Base-by-base conservation (phyloP, 2,888 invertebrate genomes). In the Drosophila borborema region DNA sequence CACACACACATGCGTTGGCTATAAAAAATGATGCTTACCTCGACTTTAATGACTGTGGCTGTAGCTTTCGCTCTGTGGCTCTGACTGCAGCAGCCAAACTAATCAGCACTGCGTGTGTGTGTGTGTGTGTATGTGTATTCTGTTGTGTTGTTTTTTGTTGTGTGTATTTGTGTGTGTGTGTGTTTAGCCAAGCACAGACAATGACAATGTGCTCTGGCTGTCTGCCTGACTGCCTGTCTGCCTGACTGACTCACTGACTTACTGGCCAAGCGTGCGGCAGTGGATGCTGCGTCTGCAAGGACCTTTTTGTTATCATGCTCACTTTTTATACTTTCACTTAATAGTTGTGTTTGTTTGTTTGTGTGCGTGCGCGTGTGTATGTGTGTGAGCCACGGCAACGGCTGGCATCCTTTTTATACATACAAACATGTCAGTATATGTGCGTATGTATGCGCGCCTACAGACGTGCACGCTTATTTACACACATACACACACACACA, bases 271-370 rank as follows among this genome's bases (percentile, higher is more conserved):
- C 70, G 73, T 66, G 77, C 72, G 77, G 80, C 77, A 46, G 41
- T 61, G 64, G 45, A 58, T 38, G 79, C 80, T 67, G 74, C 70
- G 90, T 88, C 83, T 85, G 89, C 76, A 70, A 78, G 74, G 81
- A 90, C 84, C 86, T 88, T 90, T 90, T 81, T 73, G 87, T 86
- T 89, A 89, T 83, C 84, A 71, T 86, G 90, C 76, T 90, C 89
- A 86, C 90, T 90, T 85, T 86, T 89, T 86, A 86, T 90, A 72
- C 90, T 72, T 89, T 86, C 85, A 78, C 90, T 89, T 90, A 90
- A 90, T 90, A 86, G 87, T 90, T 90, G 75, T 83, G 86, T 89
- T 74, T 86, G 76, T 78, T 70, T 49, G 43, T 64, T 67, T 64
- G 53, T 65, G 58, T 61, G 59, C 36, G 46, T 53, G 43, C 28